A percentile compares a stretch with the other conserved stretches of the same genome.
Conservation (phyloP, 2,113 vertebrate species). For the Aegotheles bennettii region DNA sequence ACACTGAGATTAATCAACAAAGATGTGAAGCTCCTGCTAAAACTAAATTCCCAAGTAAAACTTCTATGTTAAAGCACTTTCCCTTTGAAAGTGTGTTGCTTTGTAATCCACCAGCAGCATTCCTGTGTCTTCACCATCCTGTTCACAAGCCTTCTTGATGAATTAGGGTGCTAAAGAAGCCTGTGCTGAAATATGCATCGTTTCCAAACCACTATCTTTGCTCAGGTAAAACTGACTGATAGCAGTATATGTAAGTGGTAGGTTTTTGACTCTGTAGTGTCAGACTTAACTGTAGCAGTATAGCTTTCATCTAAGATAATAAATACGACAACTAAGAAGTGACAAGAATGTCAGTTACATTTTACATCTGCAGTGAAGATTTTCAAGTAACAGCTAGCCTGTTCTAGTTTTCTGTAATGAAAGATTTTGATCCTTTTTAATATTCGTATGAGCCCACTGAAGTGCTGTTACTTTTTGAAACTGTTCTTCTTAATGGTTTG, state of each 20-base stretch:
- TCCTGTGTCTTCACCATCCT: not conserved
- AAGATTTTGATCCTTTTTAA: not conserved
- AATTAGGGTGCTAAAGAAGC: not conserved
- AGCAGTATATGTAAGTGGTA: fast-evolving
- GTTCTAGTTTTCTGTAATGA: not conserved
- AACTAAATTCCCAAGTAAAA: not conserved
- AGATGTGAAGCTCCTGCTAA: not conserved
- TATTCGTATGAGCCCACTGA: not conserved
- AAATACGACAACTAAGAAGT: not conserved
- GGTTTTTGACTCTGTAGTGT: not conserved
- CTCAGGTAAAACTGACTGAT: not conserved
- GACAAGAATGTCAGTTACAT: not conserved
- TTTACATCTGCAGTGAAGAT: not conserved
- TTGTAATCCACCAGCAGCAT: not conserved
- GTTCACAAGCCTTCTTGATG: not conserved
- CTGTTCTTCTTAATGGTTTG: not conserved
- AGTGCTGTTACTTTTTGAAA: not conserved
- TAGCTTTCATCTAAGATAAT: not conserved
- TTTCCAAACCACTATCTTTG: not conserved
- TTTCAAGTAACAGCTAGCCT: not conserved
- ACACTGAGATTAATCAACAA: not conserved
- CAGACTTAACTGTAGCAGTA: not conserved
- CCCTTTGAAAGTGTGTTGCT: not conserved
- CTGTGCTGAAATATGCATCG: not conserved
- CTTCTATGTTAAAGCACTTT: not conserved